Percentiles rank a stretch among this genome's conserved stretches.
phyloP scores from a whole-genome alignment of 2,797 vertebrate species.

The Silurus lanzhouensis region DNA sequence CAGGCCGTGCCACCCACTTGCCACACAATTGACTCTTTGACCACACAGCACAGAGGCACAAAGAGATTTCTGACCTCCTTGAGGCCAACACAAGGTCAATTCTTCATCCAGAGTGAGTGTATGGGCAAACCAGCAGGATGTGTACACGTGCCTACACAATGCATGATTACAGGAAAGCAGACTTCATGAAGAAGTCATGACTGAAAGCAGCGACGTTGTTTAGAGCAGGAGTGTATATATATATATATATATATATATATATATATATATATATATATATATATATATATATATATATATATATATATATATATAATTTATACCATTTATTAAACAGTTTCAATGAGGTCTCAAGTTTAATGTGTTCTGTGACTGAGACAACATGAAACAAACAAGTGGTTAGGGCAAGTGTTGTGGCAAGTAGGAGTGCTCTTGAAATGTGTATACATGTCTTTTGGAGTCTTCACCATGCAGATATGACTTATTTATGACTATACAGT shows the following conservation, averaged over 20 bases:
- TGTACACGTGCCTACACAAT: slow-evolving; percentile 18
- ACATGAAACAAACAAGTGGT: background rate
- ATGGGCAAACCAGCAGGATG: slow-evolving; percentile 31
- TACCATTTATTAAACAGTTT: background rate
- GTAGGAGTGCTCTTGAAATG: background rate
- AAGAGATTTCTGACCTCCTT: slow-evolving; percentile 47
- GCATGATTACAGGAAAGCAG: slow-evolving; percentile 25
- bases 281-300: too few relatives aligned
- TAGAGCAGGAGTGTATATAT: background rate
- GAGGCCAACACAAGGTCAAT: slow-evolving; percentile 45
- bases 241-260: too few relatives aligned
- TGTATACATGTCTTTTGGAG: background rate
- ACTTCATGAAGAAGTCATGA: slow-evolving; percentile 25
- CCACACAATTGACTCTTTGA: slow-evolving; percentile 66
- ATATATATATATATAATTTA: too few relatives aligned
- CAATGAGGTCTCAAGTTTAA: background rate
- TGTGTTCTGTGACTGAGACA: background rate
- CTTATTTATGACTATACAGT: background rate
- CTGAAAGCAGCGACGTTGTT: background rate
- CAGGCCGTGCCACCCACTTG: slow-evolving; percentile 72
- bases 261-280: too few relatives aligned
- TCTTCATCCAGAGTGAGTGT: slow-evolving; percentile 27
- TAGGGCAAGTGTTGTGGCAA: background rate
- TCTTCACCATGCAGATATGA: background rate
- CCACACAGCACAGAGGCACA: slow-evolving; percentile 53